Evolutionary conservation across 2,113 vertebrate species (phyloP).

Genomic region (Montifringilla adamsi): DNA sequence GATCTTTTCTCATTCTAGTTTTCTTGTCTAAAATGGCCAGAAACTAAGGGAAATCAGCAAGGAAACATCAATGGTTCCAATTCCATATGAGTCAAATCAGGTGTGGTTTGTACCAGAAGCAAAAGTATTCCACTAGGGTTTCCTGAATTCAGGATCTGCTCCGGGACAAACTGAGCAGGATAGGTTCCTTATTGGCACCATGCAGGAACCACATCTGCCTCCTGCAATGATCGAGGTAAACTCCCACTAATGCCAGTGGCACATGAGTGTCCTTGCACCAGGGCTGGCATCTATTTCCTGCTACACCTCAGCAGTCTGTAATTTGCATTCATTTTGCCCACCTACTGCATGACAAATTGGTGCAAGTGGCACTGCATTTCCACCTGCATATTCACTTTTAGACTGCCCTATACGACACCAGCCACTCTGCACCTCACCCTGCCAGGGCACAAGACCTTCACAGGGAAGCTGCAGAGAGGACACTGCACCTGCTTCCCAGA

Average conservation of each 20-base stretch:
- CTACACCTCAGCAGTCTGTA: conserved; percentile 24
- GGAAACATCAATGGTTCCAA: not conserved
- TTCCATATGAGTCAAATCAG: not conserved
- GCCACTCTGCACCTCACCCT: not conserved
- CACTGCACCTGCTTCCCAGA: not conserved
- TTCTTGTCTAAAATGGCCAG: not conserved
- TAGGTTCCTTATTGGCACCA: not conserved
- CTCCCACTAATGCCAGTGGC: not conserved
- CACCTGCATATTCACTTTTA: conserved; percentile 32
- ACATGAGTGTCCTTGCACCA: not conserved
- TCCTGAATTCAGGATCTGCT: not conserved
- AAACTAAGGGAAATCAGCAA: not conserved
- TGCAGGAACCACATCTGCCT: not conserved
- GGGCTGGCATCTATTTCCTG: conserved; percentile 24
- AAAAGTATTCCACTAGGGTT: not conserved
- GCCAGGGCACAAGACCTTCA: not conserved
- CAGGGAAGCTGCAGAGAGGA: not conserved
- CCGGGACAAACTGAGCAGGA: not conserved
- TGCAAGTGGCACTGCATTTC: conserved; percentile 28
- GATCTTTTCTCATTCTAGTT: not conserved
- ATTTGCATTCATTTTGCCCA: conserved; percentile 31
- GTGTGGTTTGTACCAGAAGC: not conserved
- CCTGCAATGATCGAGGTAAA: not conserved
- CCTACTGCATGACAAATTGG: conserved; percentile 36
- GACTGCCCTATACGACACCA: not conserved